Evolutionary conservation across 2,888 invertebrate species (phyloP).

Genomic region (Standfussiana lucernea): DNA sequence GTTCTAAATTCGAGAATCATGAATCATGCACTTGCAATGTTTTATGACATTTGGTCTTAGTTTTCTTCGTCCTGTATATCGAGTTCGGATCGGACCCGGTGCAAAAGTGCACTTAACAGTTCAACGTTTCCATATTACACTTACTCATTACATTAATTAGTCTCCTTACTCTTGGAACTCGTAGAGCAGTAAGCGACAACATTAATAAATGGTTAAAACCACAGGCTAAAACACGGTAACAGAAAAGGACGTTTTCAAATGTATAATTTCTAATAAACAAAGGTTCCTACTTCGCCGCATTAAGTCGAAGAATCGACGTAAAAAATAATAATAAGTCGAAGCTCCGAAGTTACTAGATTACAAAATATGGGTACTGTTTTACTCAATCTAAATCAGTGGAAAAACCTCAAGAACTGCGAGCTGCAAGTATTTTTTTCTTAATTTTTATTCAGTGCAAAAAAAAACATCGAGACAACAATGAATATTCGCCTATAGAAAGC

Average conservation of each 20-base stretch:
- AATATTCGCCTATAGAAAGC: slow-evolving; percentile 35
- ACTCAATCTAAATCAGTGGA: not conserved
- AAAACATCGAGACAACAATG: not conserved
- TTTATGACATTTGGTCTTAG: not conserved
- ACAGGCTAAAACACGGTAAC: too few species aligned
- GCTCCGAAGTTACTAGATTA: not conserved
- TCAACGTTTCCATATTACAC: slow-evolving; percentile 1
- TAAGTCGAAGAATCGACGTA: slow-evolving; percentile 1
- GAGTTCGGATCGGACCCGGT: not conserved
- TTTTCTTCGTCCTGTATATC: not conserved
- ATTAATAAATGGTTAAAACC: slow-evolving; percentile 16
- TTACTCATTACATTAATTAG: slow-evolving; percentile 40
- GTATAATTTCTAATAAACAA: slow-evolving; percentile 11
- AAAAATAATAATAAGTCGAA: slow-evolving; percentile 2
- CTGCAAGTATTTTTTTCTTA: slow-evolving; percentile 2
- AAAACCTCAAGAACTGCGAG: not conserved
- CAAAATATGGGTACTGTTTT: not conserved
- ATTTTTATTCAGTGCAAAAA: slow-evolving; percentile 11
- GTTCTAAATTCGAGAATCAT: not conserved
- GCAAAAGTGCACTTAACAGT: not conserved
- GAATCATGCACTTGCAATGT: not conserved
- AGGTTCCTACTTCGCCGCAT: not conserved
- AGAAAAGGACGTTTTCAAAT: not conserved
- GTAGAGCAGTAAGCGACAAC: slow-evolving; percentile 37
- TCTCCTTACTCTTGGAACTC: slow-evolving; percentile 47